Base-by-base conservation (phyloP, 2,797 vertebrate species). In the Myripristis murdjan region DNA sequence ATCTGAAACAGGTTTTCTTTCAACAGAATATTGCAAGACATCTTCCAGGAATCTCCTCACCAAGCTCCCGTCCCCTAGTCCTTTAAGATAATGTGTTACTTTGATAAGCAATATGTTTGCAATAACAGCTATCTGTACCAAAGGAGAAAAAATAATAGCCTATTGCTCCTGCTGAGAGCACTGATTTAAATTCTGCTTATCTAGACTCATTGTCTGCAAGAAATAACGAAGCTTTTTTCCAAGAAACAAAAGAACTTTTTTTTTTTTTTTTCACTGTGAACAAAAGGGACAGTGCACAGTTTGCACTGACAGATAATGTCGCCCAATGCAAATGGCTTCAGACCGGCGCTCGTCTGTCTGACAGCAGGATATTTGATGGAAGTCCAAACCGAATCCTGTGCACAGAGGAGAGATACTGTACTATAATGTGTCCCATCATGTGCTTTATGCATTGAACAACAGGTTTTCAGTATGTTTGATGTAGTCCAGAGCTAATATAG, bases 31-130 rank as follows among this genome's bases (percentile, higher is more conserved):
- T 55, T 60, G 55, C 10, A 44, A 53, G 65, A 23, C 28, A 8
- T 68, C 56, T 55, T 69, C 39, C 37, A 28, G 24, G 24, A 64
- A 61, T 68, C 55, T 43, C 31, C 48, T 66, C 63, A 3, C 23
- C 31, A 12, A 62, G 56, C 47, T 28, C 58, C 63, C 33, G 22
- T 69, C 70, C 47, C 62, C 65, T 18, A 31, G 33, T 28, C 66
- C 56, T 74, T 73, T 77, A 62, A 55, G 55, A 81, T 73, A 67
- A 67, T 74, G 82, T 84, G 70, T 76, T 64, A 55, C 73, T 66
- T 18, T 71, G 67, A 77, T 68, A 73, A 53, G 44, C 12, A 20
- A 68, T 56, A 33, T 73, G 67, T 86, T 79, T 79, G 73, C 54
- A 71, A 59, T 71, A 77, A 70, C 60, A 69, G 56, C 52, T 12